Percentiles rank a stretch among this genome's conserved stretches.
phyloP scores from a whole-genome alignment of 2,888 invertebrate species.

The Molorchus minor region DNA sequence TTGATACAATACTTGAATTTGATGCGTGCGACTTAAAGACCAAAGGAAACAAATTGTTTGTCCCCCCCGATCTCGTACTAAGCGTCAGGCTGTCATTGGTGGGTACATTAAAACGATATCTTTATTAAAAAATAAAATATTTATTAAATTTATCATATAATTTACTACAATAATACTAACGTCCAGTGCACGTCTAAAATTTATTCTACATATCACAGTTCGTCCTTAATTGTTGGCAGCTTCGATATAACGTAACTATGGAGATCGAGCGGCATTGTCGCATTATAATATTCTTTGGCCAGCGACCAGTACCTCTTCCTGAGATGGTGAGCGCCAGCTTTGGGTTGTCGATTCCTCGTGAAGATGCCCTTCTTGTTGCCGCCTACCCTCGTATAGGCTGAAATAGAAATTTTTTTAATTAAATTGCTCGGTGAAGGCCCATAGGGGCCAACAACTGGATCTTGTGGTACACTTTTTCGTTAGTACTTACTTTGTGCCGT shows the following conservation, averaged over 20 bases:
- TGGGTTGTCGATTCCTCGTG: conserved; percentile 89
- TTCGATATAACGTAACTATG: conserved; percentile 45
- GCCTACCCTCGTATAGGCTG: conserved; percentile 80
- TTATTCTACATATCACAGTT: conserved; percentile 38
- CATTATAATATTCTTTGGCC: conserved; percentile 69
- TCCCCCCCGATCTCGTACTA: no score
- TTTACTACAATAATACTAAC: conserved; percentile 1
- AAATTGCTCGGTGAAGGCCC: background rate
- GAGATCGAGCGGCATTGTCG: conserved; percentile 66
- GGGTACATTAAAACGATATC: no score
- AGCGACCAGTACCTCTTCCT: conserved; percentile 79
- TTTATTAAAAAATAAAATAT: conserved; percentile 6
- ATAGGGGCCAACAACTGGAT: background rate
- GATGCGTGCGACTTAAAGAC: no score
- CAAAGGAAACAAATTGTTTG: no score
- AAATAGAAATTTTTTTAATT: conserved; percentile 41
- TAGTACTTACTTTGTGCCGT: conserved; percentile 74
- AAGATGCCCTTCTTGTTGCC: conserved; percentile 93
- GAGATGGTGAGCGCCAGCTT: conserved; percentile 84
- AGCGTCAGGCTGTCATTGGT: no score
- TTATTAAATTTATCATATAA: conserved; percentile 2
- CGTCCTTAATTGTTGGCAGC: conserved; percentile 17
- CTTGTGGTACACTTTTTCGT: background rate
- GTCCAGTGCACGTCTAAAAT: background rate
- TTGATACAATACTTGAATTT: no score